Evolutionary conservation across 2,113 vertebrate genomes (phyloP).

Genomic region (Melanostigma gelatinosum): DNA sequence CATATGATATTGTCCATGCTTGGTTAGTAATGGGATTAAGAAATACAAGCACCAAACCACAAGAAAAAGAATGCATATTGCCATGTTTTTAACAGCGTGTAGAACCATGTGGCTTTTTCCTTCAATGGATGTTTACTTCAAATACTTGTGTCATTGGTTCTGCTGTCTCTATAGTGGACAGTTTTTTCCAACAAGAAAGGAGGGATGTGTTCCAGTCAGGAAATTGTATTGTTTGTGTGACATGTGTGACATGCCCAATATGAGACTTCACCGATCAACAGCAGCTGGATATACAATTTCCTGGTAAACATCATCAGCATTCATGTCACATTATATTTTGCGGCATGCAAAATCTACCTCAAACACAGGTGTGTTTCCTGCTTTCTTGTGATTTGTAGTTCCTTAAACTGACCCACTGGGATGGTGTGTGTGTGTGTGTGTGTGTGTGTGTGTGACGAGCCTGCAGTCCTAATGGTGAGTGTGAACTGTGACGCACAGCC

Average conservation of each 20-base stretch:
- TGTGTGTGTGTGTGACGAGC: background rate
- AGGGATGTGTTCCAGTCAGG: background rate
- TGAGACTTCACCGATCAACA: background rate
- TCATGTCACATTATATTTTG: constrained; percentile 2
- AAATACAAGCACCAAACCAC: background rate
- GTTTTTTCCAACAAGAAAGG: background rate
- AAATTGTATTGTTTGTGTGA: constrained; percentile 25
- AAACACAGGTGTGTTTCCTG: background rate
- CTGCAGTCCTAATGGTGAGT: background rate
- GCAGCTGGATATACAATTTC: constrained; percentile 4
- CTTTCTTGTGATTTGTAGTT: background rate
- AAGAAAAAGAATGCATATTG: background rate
- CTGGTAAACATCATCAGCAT: background rate
- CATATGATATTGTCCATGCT: background rate
- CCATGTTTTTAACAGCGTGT: background rate
- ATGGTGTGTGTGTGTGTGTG: background rate
- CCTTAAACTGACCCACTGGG: constrained; percentile 3
- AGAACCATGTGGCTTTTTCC: background rate
- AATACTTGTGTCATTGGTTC: background rate
- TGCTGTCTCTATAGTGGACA: background rate
- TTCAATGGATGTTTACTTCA: background rate
- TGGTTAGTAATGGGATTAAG: background rate
- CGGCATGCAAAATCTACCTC: background rate
- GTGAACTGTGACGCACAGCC: background rate
- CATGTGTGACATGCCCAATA: background rate